Percentiles rank a stretch among this genome's conserved stretches.
Conservation (phyloP, 2,888 invertebrate genomes). For the Chaetogeoica ovagalla region DNA sequence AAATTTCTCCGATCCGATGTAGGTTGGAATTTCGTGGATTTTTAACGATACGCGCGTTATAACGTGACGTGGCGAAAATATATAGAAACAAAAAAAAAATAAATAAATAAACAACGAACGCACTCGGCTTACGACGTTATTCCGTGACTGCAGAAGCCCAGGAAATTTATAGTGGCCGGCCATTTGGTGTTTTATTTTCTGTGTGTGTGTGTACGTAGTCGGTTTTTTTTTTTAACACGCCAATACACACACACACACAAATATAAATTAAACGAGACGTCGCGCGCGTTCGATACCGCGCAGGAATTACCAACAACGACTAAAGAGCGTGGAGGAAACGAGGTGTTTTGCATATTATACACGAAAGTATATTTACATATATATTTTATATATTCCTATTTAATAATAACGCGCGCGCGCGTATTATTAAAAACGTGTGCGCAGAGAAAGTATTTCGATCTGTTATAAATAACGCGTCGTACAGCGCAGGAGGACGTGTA, state of each 20-base stretch:
- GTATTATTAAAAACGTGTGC: background rate
- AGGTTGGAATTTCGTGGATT: conserved; percentile 34
- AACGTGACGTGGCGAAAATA: background rate
- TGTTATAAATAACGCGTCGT: conserved; percentile 19
- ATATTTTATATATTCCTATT: conserved; percentile 1
- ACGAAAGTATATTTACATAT: background rate
- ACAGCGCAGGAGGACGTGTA: conserved; percentile 33
- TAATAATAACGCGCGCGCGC: background rate
- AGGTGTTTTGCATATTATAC: conserved; percentile 36
- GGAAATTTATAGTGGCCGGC: conserved; percentile 23
- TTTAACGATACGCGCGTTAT: background rate
- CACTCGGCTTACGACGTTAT: background rate
- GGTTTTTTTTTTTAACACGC: background rate
- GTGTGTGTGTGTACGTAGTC: background rate
- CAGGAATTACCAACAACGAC: background rate
- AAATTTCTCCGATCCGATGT: too few relatives aligned
- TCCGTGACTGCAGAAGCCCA: conserved; percentile 33
- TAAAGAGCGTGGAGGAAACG: background rate
- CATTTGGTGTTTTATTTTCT: background rate
- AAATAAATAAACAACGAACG: too few relatives aligned
- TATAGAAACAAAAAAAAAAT: too few relatives aligned
- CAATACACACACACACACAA: background rate
- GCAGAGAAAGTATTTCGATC: conserved; percentile 48
- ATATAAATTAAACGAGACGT: conserved; percentile 34
- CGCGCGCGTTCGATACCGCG: background rate